Evolutionary conservation across 2,888 invertebrate species (phyloP), one percentile per base, ranked within the genome.

Genomic region (Tachina lurida): DNA sequence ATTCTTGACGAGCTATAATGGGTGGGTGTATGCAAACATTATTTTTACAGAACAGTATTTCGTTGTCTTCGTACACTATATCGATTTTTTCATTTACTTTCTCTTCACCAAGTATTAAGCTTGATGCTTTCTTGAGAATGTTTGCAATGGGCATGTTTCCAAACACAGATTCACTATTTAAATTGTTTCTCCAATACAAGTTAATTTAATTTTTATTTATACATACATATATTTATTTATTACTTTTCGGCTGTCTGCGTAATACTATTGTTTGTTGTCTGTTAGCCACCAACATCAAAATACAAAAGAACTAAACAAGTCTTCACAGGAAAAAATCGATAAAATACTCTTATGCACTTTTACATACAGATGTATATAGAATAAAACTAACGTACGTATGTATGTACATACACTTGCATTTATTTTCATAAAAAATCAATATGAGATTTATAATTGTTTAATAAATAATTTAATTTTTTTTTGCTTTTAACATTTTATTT

Each of bases 1-100:
- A 95, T 89, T 96, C 96, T 89, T 96, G 96, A 68, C 97, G 95
- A 73, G 97, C 95, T 85, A 96, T 94, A 0, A 97, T 96, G 67
- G 98, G 97, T 9, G 98, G 98, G 94, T 99, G 98, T 63, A 99
- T 98, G 93, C 98, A 99, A 49, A 99, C 98, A 93, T 99, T 98
- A 92, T 99, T 99, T 93, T 98, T 99, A 93, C 97, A 97, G 92
- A 97, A 97, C 70, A 97, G 93, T 84, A 96, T 95, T 93, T 97
- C 97, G 90, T 97, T 97, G 93, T 97, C 96, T 91, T 96, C 96
- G 91, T 96, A 97, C 90, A 94, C 93, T 62, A 94, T 94, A 87
- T 94, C 94, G 89, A 94, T 94, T 89, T 94, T 95, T 90, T 94
- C 94, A 84, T 94, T 94, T 87, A 95, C 94, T 88, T 94, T 94